These are phyloP conservation scores for Oryzias celebensis DNA, from an alignment of 2,113 vertebrate genomes.

Conservation along the genomic window DNA sequence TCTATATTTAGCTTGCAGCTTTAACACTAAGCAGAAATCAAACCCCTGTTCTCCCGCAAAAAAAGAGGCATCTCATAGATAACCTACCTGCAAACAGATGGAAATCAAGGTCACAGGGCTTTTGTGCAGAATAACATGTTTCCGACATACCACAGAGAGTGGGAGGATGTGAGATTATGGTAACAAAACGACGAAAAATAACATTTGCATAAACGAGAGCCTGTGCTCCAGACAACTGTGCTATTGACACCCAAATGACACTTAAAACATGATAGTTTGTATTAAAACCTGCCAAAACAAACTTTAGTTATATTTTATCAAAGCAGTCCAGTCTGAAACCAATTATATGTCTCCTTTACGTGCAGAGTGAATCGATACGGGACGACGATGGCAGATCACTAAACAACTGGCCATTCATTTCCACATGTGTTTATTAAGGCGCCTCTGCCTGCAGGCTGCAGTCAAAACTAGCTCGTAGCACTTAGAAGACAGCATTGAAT, in stretches of 20 bases:
- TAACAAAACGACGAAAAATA: too few relatives aligned
- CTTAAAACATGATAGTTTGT: too few relatives aligned
- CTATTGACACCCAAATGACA: too few relatives aligned
- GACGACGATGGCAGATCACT: slow-evolving; percentile 29
- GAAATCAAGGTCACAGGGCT: neutral
- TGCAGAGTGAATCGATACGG: slow-evolving; percentile 31
- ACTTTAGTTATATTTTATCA: slow-evolving; percentile 29
- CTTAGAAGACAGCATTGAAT: slow-evolving; percentile 18
- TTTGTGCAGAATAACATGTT: neutral
- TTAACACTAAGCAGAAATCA: slow-evolving; percentile 61
- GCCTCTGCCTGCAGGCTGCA: slow-evolving; percentile 16
- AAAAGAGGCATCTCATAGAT: slow-evolving; percentile 45
- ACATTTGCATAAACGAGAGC: too few relatives aligned
- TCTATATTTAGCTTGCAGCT: slow-evolving; percentile 76
- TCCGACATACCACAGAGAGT: too few relatives aligned
- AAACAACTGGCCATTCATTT: slow-evolving; percentile 6
- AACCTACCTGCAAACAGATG: slow-evolving; percentile 47
- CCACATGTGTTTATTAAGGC: slow-evolving; percentile 18
- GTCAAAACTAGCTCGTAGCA: slow-evolving; percentile 10
- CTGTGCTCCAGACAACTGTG: too few relatives aligned
- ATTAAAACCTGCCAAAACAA: too few relatives aligned
- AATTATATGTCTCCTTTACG: slow-evolving; percentile 34
- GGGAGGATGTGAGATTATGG: too few relatives aligned
- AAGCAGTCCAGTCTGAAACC: neutral
- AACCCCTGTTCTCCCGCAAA: slow-evolving; percentile 52